A percentile compares a stretch with the other conserved stretches of the same genome.
These are phyloP conservation scores for Tympanuchus pallidicinctus DNA, from an alignment of 2,113 vertebrate species.

Conservation along the genomic window DNA sequence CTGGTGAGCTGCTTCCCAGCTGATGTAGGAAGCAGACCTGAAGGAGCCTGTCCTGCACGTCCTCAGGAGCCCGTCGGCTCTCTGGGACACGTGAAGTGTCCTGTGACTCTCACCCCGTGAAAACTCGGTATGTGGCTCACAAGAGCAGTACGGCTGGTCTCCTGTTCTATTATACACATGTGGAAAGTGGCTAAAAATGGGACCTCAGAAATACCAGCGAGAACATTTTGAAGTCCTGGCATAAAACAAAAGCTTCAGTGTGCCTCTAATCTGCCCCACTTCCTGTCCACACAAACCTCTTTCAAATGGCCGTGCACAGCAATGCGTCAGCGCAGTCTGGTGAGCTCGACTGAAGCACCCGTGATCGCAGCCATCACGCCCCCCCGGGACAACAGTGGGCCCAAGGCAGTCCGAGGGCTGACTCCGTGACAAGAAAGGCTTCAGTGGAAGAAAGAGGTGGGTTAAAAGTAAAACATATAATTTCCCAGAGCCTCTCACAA, in stretches of 20 bases:
- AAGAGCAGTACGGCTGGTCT: background rate
- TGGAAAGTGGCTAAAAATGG: background rate
- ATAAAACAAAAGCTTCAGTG: conserved; percentile 31
- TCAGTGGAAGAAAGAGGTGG: background rate
- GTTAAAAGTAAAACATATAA: background rate
- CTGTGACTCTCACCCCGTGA: conserved; percentile 8
- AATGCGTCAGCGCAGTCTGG: fast-evolving
- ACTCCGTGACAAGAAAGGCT: background rate
- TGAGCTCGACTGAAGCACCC: background rate
- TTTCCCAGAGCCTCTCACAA: background rate
- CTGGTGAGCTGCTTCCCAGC: background rate
- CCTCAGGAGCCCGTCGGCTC: background rate
- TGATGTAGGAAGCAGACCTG: background rate
- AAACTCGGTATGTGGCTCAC: background rate
- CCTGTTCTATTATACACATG: background rate
- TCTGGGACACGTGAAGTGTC: background rate
- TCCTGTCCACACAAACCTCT: background rate
- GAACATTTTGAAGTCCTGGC: background rate
- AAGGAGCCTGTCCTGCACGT: background rate
- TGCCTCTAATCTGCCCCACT: conserved; percentile 20
- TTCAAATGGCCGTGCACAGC: background rate
- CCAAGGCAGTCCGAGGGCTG: background rate
- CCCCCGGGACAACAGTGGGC: fast-evolving
- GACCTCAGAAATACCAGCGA: background rate
- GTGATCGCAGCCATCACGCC: fast-evolving